These are phyloP conservation scores for Phalacrocorax carbo DNA, from an alignment of 2,113 vertebrate genomes.

Conservation along the genomic window DNA sequence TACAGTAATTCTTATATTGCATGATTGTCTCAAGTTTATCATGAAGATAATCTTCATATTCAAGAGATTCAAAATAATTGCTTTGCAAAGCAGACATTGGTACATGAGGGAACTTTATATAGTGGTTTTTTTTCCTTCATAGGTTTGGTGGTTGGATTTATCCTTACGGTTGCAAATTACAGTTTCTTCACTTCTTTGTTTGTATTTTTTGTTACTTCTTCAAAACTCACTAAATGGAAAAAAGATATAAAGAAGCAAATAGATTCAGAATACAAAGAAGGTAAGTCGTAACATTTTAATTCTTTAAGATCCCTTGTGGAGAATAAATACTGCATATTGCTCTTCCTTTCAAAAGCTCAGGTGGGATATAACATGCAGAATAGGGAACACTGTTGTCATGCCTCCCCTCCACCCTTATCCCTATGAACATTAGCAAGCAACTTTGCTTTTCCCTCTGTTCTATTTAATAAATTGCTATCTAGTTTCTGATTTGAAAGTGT, in stretches of 20 bases:
- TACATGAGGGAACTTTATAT: neutral
- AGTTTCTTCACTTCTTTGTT: slow-evolving; percentile 92
- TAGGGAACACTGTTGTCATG: neutral
- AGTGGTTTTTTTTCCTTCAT: neutral
- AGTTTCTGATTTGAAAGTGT: neutral
- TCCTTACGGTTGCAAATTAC: slow-evolving; percentile 91
- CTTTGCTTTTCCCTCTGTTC: neutral
- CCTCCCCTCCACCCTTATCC: neutral
- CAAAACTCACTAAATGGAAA: slow-evolving; percentile 92
- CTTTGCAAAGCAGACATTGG: neutral
- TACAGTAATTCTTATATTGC: neutral
- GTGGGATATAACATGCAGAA: neutral
- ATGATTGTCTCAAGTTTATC: neutral
- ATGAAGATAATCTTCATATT: neutral
- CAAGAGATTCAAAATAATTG: neutral
- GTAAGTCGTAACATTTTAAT: slow-evolving; percentile 66
- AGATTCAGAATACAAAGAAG: slow-evolving; percentile 94
- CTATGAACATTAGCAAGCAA: neutral
- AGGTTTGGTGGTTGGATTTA: slow-evolving; percentile 92
- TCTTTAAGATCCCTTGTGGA: neutral
- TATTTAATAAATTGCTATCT: neutral
- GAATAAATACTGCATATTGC: neutral
- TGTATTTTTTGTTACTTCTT: slow-evolving; percentile 91
- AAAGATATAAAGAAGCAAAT: slow-evolving; percentile 85
- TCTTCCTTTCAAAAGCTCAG: neutral